phyloP scores from a whole-genome alignment of 2,113 vertebrate species.

The Haplotaxodon microlepis region DNA sequence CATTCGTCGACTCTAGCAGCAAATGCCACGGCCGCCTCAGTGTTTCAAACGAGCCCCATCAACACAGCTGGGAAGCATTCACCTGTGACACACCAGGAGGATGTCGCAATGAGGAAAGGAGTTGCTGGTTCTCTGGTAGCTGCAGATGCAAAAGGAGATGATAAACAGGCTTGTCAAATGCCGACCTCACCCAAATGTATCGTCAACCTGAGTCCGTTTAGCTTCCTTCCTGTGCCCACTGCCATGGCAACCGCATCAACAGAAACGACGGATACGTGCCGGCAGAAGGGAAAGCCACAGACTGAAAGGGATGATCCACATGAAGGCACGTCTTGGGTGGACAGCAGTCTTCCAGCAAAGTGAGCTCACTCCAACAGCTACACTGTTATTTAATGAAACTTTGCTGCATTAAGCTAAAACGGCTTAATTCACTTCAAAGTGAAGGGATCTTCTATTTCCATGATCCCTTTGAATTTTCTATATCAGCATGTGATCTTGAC shows the following conservation, averaged over 20 bases:
- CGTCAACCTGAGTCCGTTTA: constrained; percentile 31
- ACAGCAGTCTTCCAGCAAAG: constrained; percentile 62
- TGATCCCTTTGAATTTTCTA: not conserved
- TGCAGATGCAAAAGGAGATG: constrained; percentile 56
- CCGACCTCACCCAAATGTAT: constrained; percentile 51
- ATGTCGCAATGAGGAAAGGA: constrained; percentile 15
- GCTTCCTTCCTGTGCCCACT: constrained; percentile 73
- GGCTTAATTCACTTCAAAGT: not conserved
- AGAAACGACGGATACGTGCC: constrained; percentile 30
- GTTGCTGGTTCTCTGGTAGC: not conserved
- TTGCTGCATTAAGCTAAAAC: not conserved
- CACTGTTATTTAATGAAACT: not conserved
- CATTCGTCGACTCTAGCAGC: constrained; percentile 32
- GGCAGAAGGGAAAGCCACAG: constrained; percentile 38
- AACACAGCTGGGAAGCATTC: constrained; percentile 33
- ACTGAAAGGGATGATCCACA: constrained; percentile 43
- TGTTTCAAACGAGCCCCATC: constrained; percentile 26
- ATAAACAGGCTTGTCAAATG: constrained; percentile 58
- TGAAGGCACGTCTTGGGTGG: constrained; percentile 55
- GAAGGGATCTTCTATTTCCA: not conserved
- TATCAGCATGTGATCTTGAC: constrained; percentile 28
- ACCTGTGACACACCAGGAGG: not conserved
- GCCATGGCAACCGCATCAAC: constrained; percentile 22
- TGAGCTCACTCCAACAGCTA: constrained; percentile 59
- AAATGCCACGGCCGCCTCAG: not conserved